Evolutionary conservation across 2,797 vertebrate species (phyloP).

Genomic region (Syngnathus rostellatus): DNA sequence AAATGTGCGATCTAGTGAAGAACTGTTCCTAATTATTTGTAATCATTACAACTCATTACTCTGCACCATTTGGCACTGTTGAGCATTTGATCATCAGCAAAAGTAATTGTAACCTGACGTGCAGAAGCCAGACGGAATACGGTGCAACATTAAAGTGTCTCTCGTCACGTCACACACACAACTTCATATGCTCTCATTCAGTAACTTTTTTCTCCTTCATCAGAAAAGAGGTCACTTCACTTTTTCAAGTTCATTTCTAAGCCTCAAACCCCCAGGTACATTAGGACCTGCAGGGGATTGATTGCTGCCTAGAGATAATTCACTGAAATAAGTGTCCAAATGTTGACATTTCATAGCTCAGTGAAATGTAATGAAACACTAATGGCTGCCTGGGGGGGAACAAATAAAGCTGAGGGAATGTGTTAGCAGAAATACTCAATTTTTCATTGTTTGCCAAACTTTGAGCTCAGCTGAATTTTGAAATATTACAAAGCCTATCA

Average conservation of each 20-base stretch:
- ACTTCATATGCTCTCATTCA: neutral
- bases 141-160: neutral
- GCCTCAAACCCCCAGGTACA: neutral
- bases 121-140: neutral
- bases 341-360: neutral
- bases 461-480: neutral
- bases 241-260: neutral
- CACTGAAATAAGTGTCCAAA: neutral
- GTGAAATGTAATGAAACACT: neutral
- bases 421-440: neutral
- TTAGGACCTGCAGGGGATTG: neutral
- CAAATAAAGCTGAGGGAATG: neutral
- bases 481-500: neutral
- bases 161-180: neutral
- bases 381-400: slow-evolving; percentile 4
- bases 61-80: slow-evolving; percentile 8
- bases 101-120: neutral
- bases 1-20: neutral
- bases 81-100: neutral
- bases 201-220: neutral
- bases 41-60: slow-evolving; percentile 2
- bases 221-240: too few relatives aligned
- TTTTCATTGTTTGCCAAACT: neutral
- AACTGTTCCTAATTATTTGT: neutral
- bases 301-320: neutral